Conservation (phyloP, 2,797 vertebrate species). For the Australoheros facetus region DNA sequence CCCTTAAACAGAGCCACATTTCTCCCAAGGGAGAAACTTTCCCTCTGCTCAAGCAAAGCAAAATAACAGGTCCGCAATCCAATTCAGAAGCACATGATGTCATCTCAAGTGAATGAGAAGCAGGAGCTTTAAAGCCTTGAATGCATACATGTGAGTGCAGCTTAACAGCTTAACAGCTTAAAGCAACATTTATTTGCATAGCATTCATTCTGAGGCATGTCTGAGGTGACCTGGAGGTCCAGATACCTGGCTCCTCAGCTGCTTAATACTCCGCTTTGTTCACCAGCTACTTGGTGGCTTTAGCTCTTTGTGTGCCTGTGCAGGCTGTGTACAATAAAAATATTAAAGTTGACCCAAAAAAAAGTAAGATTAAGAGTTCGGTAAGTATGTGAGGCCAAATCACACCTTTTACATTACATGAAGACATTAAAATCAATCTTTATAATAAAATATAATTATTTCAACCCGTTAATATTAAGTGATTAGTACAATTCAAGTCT, state of each 20-base stretch:
- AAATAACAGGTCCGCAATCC: no score
- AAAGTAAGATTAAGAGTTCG: not conserved
- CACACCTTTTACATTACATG: not conserved
- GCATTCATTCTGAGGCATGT: no score
- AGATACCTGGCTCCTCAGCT: not conserved
- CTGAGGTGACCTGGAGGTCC: not conserved
- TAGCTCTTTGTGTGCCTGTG: not conserved
- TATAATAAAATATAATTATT: not conserved
- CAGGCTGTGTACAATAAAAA: no score
- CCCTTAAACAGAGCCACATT: no score
- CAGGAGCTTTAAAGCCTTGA: not conserved
- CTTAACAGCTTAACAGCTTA: no score
- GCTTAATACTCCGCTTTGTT: not conserved
- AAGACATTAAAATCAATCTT: not conserved
- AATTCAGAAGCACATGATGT: no score
- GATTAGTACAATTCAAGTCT: not conserved
- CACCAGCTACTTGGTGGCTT: not conserved
- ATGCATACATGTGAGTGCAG: no score
- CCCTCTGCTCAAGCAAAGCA: no score
- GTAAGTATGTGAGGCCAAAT: not conserved
- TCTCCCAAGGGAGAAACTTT: no score
- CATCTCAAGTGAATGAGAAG: not conserved
- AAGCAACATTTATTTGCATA: no score
- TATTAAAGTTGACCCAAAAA: not conserved
- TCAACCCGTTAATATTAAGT: not conserved